phyloP scores from a whole-genome alignment of 2,888 invertebrate genomes.

The Latrodectus hesperus region DNA sequence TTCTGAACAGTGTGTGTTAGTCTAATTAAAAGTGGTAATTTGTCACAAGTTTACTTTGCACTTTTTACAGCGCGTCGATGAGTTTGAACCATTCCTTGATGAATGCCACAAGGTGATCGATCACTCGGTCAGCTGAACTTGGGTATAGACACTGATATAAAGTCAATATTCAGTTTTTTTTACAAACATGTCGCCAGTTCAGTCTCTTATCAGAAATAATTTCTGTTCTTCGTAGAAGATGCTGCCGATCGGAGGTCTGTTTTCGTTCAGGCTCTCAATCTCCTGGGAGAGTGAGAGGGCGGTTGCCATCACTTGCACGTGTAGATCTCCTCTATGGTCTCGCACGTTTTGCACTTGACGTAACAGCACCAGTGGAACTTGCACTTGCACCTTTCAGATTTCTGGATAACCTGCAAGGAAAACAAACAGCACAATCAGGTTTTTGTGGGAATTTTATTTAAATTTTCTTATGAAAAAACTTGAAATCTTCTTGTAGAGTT shows the following conservation, averaged over 20 bases:
- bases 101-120: too few species aligned
- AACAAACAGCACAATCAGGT: slow-evolving; percentile 69
- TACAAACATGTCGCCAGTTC: not conserved
- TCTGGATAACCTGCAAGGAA: slow-evolving; percentile 74
- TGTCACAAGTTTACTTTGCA: too few species aligned
- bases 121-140: too few species aligned
- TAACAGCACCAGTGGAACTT: slow-evolving; percentile 77
- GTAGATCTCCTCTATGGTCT: slow-evolving; percentile 69
- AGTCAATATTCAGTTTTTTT: not conserved
- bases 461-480: too few species aligned
- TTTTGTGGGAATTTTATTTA: not conserved
- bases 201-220: not conserved
- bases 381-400: slow-evolving; percentile 76
- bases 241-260: not conserved
- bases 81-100: too few species aligned
- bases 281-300: not conserved
- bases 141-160: too few species aligned
- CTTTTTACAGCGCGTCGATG: too few species aligned
- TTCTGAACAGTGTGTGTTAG: too few species aligned
- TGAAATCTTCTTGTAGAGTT: too few species aligned
- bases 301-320: slow-evolving; percentile 69
- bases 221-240: not conserved
- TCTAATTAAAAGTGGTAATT: too few species aligned
- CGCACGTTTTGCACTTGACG: slow-evolving; percentile 76
- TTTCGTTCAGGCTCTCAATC: not conserved